These are phyloP conservation scores for Paralichthys olivaceus DNA, from an alignment of 2,113 vertebrate species.

Conservation along the genomic window DNA sequence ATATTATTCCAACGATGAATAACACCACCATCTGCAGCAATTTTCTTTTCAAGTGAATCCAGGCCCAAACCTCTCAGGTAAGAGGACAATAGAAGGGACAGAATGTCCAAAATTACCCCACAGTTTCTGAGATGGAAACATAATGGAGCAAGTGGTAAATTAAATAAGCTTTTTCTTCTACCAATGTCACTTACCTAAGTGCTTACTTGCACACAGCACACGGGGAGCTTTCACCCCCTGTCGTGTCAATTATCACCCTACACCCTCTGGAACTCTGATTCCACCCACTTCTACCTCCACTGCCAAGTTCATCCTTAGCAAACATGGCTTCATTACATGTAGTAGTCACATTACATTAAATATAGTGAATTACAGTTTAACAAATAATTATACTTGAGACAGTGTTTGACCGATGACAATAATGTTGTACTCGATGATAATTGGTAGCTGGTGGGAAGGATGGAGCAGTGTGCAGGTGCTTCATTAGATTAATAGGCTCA, in stretches of 20 bases:
- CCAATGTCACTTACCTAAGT: slow-evolving; percentile 28
- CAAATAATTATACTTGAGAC: neutral
- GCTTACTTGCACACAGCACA: neutral
- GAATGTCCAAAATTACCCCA: slow-evolving; percentile 11
- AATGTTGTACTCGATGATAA: no score
- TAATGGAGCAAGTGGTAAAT: neutral
- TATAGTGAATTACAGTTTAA: neutral
- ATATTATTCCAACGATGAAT: no score
- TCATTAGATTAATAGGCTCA: neutral
- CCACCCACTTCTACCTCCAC: neutral
- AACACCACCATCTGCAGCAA: neutral
- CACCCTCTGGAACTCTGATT: neutral
- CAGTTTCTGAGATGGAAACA: neutral
- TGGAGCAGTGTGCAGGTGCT: no score
- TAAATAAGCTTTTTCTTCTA: slow-evolving; percentile 27
- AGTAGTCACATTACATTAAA: neutral
- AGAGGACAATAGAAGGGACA: no score
- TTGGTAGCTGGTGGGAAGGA: no score
- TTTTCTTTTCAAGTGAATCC: neutral
- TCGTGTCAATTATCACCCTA: slow-evolving; percentile 36
- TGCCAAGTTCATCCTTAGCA: neutral
- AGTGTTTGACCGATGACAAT: neutral
- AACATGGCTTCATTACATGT: slow-evolving; percentile 1
- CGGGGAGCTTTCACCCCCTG: slow-evolving; percentile 4
- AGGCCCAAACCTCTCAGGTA: neutral